Conservation (phyloP, 2,113 vertebrate genomes). For the Phaethornis superciliosus region DNA sequence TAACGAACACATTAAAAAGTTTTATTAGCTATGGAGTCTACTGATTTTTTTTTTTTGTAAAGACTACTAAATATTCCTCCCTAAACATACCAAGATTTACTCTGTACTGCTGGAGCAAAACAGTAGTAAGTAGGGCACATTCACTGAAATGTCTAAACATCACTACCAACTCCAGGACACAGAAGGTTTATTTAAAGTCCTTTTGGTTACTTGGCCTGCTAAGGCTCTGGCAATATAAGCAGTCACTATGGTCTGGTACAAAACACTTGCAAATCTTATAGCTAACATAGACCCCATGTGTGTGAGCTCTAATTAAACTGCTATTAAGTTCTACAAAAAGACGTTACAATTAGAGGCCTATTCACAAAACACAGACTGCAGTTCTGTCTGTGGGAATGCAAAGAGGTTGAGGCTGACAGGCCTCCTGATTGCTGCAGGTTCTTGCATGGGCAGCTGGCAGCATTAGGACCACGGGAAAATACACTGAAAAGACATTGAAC, state of each 20-base stretch:
- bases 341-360: not conserved
- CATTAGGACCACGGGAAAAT: not conserved
- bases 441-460: not conserved
- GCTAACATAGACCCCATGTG: rapidly evolving
- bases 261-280: not conserved
- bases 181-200: not conserved
- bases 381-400: not conserved
- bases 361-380: rapidly evolving
- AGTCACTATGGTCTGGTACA: not conserved
- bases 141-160: not conserved
- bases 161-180: not conserved
- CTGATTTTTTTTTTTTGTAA: not conserved
- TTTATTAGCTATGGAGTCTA: not conserved
- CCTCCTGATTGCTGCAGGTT: not conserved
- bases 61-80: not conserved
- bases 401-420: not conserved
- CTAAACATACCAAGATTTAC: not conserved
- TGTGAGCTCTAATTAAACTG: not conserved
- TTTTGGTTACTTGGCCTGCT: not conserved
- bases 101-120: not conserved
- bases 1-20: not conserved
- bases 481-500: not conserved
- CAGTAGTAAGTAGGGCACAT: not conserved
- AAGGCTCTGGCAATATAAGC: not conserved
- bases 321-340: not conserved